These are phyloP conservation scores for Oreocharis arfaki DNA, from an alignment of 2,113 vertebrate genomes.

Conservation along the genomic window DNA sequence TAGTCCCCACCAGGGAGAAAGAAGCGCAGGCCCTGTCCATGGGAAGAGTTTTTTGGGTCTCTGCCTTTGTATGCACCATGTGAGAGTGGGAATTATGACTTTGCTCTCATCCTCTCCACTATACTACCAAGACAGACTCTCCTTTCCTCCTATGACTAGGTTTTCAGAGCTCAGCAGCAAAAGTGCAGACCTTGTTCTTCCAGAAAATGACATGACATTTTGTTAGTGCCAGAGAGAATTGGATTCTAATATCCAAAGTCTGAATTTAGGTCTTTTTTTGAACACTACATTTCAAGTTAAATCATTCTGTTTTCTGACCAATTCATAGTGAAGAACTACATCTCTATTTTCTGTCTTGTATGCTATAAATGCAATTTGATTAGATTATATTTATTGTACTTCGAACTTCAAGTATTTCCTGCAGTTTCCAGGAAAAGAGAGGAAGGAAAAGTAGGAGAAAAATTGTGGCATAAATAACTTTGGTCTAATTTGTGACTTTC, in stretches of 20 bases:
- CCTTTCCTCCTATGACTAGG: neutral
- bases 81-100: neutral
- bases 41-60: neutral
- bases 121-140: neutral
- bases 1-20: neutral
- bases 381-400: neutral
- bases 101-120: neutral
- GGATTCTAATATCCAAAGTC: neutral
- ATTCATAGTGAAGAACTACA: neutral
- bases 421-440: neutral
- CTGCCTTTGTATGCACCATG: neutral
- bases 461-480: neutral
- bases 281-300: neutral
- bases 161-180: neutral
- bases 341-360: neutral
- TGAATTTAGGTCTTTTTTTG: neutral
- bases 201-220: neutral
- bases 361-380: neutral
- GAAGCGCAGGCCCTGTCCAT: neutral
- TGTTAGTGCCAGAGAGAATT: neutral
- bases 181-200: neutral
- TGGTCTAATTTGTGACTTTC: neutral
- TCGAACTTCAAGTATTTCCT: neutral
- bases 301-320: neutral
- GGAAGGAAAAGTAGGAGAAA: neutral